A percentile compares a stretch with the other conserved stretches of the same genome.
These are phyloP conservation scores for Fulica atra DNA, from an alignment of 2,113 vertebrate species.

Conservation along the genomic window DNA sequence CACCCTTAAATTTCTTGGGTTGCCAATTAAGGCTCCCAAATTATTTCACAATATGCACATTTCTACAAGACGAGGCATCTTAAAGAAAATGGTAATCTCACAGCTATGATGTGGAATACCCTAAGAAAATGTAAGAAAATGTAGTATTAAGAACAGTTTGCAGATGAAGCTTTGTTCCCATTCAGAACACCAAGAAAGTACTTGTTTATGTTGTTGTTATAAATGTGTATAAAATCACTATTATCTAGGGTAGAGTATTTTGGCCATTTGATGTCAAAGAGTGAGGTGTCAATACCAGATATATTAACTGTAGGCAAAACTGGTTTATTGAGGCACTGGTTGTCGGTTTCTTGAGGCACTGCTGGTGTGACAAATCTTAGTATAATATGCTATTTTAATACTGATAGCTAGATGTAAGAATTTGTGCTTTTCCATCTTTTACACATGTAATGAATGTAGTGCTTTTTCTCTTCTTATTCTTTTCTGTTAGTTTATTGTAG, in stretches of 20 bases:
- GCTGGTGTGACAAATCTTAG: not conserved
- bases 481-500: not conserved
- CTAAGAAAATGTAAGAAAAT: not conserved
- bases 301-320: not conserved
- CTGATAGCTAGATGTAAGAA: not conserved
- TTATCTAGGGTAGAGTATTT: not conserved
- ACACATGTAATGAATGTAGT: not conserved
- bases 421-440: not conserved
- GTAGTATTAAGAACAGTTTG: not conserved
- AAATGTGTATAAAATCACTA: not conserved
- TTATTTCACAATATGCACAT: not conserved
- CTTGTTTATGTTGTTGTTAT: not conserved
- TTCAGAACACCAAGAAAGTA: not conserved
- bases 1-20: not conserved
- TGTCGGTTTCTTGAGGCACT: not conserved
- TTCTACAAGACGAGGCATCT: not conserved
- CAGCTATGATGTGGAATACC: not conserved
- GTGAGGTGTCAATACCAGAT: not conserved
- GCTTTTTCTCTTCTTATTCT: rapidly evolving
- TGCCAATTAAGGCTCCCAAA: not conserved
- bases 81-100: not conserved
- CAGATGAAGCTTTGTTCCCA: not conserved
- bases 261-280: not conserved
- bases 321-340: not conserved
- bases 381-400: not conserved